These are phyloP conservation scores for Spondyliosoma cantharus DNA, from an alignment of 2,797 vertebrate species.

Conservation along the genomic window DNA sequence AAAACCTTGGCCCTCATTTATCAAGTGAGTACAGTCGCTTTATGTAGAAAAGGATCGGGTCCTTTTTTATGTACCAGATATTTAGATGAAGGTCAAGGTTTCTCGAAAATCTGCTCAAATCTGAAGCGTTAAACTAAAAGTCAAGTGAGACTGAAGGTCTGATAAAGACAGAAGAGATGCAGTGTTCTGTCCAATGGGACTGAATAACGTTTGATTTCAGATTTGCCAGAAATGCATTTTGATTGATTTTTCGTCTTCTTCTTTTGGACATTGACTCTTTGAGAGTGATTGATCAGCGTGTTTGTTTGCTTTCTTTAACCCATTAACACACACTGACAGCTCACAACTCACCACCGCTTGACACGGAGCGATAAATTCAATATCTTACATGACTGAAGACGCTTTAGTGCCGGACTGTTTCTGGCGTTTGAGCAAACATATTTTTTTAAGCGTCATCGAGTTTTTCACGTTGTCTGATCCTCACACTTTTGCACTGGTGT, in stretches of 20 bases:
- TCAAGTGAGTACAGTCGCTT: conserved; percentile 31
- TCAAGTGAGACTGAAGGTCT: not conserved
- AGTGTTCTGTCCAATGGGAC: not conserved
- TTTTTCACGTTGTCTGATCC: conserved; percentile 8
- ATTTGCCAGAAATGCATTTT: conserved; percentile 31
- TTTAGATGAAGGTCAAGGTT: not conserved
- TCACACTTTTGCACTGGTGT: not conserved
- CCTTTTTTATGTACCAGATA: conserved; percentile 1
- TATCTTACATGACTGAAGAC: conserved; percentile 31
- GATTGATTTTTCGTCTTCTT: conserved; percentile 26
- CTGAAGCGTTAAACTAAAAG: not conserved
- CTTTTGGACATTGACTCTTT: conserved; percentile 17
- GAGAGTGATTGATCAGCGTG: conserved; percentile 52
- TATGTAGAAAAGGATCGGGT: conserved; percentile 5
- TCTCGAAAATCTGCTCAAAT: not conserved
- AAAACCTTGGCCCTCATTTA: conserved; percentile 36
- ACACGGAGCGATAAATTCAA: conserved; percentile 35
- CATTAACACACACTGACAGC: conserved; percentile 54
- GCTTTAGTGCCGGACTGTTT: conserved; percentile 17
- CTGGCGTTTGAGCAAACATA: conserved; percentile 17
- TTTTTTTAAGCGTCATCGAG: conserved; percentile 4
- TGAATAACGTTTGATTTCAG: conserved; percentile 11
- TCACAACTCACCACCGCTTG: conserved; percentile 41
- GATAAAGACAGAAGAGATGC: conserved; percentile 1
- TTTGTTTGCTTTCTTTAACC: conserved; percentile 50